Conservation (phyloP, 2,797 vertebrate species). For the Rhincodon typus region DNA sequence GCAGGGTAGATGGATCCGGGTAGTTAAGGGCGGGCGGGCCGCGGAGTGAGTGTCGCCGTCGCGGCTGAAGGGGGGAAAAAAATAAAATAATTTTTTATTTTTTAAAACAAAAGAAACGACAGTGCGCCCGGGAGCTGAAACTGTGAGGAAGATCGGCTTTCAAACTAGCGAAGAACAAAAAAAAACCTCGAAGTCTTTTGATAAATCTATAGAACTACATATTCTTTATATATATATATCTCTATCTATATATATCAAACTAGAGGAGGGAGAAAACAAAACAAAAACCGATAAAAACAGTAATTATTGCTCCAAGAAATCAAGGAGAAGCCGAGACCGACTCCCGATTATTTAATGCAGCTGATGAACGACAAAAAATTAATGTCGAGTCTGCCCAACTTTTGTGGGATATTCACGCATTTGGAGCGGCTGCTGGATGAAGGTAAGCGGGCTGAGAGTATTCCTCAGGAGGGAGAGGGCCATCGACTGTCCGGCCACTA, state of each 20-base stretch:
- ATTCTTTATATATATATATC: not conserved
- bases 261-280: no score
- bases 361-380: conserved; percentile 77
- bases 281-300: conserved; percentile 42
- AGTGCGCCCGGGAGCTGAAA: not conserved
- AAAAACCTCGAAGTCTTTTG: not conserved
- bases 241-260: no score
- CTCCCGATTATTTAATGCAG: conserved; percentile 79
- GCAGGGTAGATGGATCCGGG: not conserved
- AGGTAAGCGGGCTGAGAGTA: not conserved
- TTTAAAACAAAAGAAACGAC: not conserved
- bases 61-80: not conserved
- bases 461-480: not conserved
- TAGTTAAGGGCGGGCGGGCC: not conserved
- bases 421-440: conserved; percentile 39
- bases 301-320: no score
- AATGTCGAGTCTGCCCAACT: conserved; percentile 74
- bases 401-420: conserved; percentile 74
- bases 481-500: no score
- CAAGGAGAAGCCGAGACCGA: conserved; percentile 78
- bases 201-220: not conserved
- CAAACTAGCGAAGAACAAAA: not conserved
- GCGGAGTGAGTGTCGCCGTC: not conserved
- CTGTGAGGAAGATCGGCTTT: not conserved
- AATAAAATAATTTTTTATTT: not conserved